These are phyloP conservation scores for Luperina testacea DNA, from an alignment of 2,888 invertebrate genomes.

Conservation along the genomic window DNA sequence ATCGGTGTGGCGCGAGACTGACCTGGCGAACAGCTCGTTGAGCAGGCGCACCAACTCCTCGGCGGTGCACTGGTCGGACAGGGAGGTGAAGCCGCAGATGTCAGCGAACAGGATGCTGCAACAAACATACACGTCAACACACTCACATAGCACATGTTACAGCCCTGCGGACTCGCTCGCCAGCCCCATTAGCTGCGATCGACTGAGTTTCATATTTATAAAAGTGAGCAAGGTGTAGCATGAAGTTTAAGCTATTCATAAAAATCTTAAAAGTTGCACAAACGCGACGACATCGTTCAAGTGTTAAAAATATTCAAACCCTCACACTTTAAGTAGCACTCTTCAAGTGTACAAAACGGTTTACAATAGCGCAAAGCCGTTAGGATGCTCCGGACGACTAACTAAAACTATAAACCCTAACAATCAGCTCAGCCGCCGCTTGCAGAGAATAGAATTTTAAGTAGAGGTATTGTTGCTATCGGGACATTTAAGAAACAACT, in stretches of 20 bases:
- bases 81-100: constrained; percentile 97
- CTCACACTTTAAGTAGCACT: neutral
- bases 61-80: constrained; percentile 97
- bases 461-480: neutral
- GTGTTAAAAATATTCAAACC: neutral
- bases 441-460: neutral
- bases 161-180: neutral
- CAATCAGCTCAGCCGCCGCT: neutral
- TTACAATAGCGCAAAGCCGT: neutral
- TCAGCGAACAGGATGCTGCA: constrained; percentile 97
- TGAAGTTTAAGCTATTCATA: constrained; percentile 2
- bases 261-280: neutral
- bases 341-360: neutral
- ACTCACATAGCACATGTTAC: neutral
- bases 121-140: constrained; percentile 62
- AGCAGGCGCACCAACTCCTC: constrained; percentile 96
- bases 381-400: neutral
- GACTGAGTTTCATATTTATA: neutral
- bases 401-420: neutral
- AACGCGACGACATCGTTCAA: neutral
- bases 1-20: constrained; percentile 63
- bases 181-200: neutral
- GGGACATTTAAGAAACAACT: neutral
- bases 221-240: neutral
- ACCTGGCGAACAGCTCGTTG: constrained; percentile 97